Conservation (phyloP, 2,113 vertebrate genomes). For the Hippopotamus amphibius region DNA sequence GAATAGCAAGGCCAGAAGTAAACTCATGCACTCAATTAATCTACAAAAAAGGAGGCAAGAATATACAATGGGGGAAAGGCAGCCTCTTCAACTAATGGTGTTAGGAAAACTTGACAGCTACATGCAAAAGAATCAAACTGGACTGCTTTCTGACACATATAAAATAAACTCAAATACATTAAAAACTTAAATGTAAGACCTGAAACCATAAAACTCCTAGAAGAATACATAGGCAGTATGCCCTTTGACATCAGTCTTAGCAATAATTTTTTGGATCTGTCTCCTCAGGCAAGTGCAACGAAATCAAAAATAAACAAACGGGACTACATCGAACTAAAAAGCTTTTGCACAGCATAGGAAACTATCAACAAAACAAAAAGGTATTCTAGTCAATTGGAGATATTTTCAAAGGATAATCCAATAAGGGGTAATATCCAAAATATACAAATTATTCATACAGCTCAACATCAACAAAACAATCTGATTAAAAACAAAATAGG, state of each 20-base stretch:
- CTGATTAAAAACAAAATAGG: background rate
- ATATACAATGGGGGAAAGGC: background rate
- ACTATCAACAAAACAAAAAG: background rate
- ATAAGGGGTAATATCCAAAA: background rate
- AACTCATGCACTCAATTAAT: background rate
- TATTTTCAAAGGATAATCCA: background rate
- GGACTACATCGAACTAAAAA: background rate
- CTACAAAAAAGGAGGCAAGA: background rate
- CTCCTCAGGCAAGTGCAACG: background rate
- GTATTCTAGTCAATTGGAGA: background rate
- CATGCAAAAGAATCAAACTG: background rate
- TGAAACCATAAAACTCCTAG: background rate
- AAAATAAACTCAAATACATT: background rate
- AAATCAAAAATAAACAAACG: background rate
- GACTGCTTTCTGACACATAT: background rate
- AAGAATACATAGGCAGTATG: background rate
- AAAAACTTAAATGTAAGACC: background rate
- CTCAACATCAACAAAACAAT: background rate
- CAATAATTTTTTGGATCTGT: background rate
- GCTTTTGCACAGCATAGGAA: background rate
- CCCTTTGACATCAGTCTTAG: background rate
- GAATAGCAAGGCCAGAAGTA: background rate
- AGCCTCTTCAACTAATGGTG: background rate
- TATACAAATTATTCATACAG: background rate
- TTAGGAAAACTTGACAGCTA: background rate